A percentile compares a stretch with the other conserved stretches of the same genome.
Conservation (phyloP, 2,797 vertebrate genomes). For the Tadarida brasiliensis region DNA sequence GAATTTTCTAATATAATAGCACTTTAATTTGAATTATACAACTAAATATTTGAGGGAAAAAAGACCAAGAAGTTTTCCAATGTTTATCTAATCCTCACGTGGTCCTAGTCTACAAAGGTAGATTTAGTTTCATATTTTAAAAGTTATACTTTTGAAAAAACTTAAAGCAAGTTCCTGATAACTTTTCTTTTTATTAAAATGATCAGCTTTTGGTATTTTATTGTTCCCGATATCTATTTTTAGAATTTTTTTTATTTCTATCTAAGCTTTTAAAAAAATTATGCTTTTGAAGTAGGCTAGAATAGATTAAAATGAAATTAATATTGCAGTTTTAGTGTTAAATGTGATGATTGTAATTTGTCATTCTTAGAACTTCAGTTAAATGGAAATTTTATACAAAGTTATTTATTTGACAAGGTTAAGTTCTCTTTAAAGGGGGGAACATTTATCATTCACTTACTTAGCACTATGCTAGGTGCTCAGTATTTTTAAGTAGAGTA, state of each 20-base stretch:
- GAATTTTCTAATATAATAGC: conserved; percentile 17
- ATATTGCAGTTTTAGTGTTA: conserved; percentile 16
- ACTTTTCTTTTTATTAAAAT: conserved; percentile 32
- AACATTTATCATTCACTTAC: background rate
- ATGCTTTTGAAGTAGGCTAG: background rate
- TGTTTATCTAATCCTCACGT: conserved; percentile 17
- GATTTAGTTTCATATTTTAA: background rate
- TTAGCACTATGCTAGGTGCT: background rate
- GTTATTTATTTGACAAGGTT: conserved; percentile 33
- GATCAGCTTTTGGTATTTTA: conserved; percentile 32
- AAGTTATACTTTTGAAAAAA: conserved; percentile 44
- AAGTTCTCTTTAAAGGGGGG: conserved; percentile 36
- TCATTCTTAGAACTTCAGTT: conserved; percentile 36
- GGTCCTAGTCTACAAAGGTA: background rate
- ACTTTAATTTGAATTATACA: conserved; percentile 14
- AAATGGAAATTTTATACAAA: conserved; percentile 48
- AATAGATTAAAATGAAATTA: conserved; percentile 32
- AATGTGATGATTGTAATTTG: conserved; percentile 25
- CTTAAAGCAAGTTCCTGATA: background rate
- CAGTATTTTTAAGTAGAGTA: background rate
- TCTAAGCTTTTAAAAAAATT: conserved; percentile 16
- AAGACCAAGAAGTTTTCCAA: background rate
- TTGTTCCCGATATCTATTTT: conserved; percentile 60
- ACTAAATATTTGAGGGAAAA: background rate
- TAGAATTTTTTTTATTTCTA: conserved; percentile 39